Base-by-base conservation (phyloP, 1,140 invertebrate genomes). In the Drosophila watanabei region DNA sequence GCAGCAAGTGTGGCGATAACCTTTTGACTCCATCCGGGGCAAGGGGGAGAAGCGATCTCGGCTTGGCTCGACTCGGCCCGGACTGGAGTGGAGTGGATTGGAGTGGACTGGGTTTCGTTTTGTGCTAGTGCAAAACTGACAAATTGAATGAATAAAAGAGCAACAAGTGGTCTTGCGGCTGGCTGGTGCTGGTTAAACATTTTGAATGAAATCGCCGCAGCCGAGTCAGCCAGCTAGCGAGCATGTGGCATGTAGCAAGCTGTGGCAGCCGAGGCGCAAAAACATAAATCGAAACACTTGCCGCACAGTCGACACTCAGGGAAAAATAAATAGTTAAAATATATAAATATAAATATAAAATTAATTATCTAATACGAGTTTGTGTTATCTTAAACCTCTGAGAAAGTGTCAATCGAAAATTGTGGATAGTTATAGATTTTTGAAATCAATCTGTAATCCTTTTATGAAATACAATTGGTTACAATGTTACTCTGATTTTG, bases 141-240 rank as follows among this genome's bases (percentile, higher is more conserved):
- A 92, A 92, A 92, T 92, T 92, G 91, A 92, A 92, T 92, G 91
- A 92, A 91, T 92, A 92, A 92, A 92, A 92, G 91, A 92, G 91
- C 91, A 91, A 92, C 91, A 91, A 92, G 91, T 90, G 91, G 91
- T 91, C 87, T 45, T 68, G 51, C 33, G 39, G 58, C 64, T 51
- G 68, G 79, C 73, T 89, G 80, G 81, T 89, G 51, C 51, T 52
- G 51, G 51, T 52, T 52, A 52, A 88, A 82, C 79, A 90, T 90
- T 85, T 90, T 90, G 86, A 90, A 90, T 90, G 86, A 85, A 89
- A 90, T 86, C 65, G 85, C 85, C 81, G 78, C 59, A 56, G 80
- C 64, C 72, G 66, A 70, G 46, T 35, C 66, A 32, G 66, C 66
- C 66, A 51, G 45, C 49, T 5, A 56, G 35, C 54, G 54, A 69